Evolutionary conservation across 2,113 vertebrate genomes (phyloP), one percentile per base, ranked within the genome.

Genomic region (Mellivora capensis): DNA sequence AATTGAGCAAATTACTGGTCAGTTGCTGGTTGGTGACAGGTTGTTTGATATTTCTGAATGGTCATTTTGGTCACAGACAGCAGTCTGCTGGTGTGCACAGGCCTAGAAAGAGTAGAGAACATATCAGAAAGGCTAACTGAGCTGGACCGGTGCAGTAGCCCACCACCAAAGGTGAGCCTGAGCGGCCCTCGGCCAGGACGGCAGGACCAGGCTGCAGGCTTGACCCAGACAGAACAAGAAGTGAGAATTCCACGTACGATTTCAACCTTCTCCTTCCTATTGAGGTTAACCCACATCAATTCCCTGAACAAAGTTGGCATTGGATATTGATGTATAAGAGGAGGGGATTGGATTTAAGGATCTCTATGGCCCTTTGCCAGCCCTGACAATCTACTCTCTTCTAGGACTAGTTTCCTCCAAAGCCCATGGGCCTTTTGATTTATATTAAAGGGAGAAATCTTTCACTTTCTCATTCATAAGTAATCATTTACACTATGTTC

Each of bases 1-100:
- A 80, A 71, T 11, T 71, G 77, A 72, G 93, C 77, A 93, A 88
- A 91, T 94, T 57, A 64, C 49, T 85, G 69, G 80, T 84, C 59
- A n/a, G 62, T n/a, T 77, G 17, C 61, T 71, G 14, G 39, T 25
- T 83, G 67, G 31, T n/a, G 20, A 52, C 79, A 90, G 79, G 44
- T 77, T 67, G 37, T 87, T 31, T 79, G 84, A 71, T 64, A 64
- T 74, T 42, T 93, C 88, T 85, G 79, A 81, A 52, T 77, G 71
- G 82, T 82, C 86, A 85, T 92, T 97, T 87, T 87, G 81, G 77
- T 88, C 52, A 84, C 57, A 87, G 44, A 90, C 84, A 42, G 12
- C 11, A 62, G n/a, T n/a, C 44, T 37, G 29, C 52, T 17, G 4
- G 64, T 71, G 27, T 34, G 42, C 59, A 31, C 0, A 4, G 91